These are phyloP conservation scores for Anniella stebbinsi DNA, from an alignment of 2,797 vertebrate genomes.

Conservation along the genomic window DNA sequence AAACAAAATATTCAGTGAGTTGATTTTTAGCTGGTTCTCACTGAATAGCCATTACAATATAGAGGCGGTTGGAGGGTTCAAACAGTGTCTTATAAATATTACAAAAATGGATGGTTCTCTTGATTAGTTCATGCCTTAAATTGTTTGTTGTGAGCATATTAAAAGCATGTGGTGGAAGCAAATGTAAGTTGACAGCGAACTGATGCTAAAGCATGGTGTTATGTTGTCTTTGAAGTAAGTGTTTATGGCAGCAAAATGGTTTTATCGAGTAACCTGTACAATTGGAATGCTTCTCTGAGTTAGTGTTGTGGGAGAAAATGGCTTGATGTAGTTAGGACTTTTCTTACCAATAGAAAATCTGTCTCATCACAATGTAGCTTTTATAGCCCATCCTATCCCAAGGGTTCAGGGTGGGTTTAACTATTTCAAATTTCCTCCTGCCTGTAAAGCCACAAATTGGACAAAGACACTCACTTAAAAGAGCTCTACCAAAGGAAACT, in stretches of 20 bases:
- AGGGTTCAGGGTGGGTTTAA: neutral
- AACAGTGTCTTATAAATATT: neutral
- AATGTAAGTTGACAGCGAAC: neutral
- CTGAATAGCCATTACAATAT: neutral
- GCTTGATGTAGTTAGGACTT: neutral
- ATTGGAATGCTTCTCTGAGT: neutral
- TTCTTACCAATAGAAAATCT: neutral
- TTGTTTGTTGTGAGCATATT: neutral
- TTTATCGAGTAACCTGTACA: neutral
- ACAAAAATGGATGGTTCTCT: neutral
- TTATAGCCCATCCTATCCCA: too few relatives aligned
- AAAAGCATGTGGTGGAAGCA: neutral
- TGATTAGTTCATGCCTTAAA: neutral
- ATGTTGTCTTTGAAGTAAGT: neutral
- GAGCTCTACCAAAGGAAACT: neutral
- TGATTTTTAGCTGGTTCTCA: neutral
- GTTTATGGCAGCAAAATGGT: neutral
- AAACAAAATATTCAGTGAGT: neutral
- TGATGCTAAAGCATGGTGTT: neutral
- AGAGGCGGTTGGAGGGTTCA: neutral
- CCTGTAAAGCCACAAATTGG: neutral
- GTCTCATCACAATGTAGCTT: neutral
- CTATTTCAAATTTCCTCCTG: neutral
- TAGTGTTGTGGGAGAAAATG: too few relatives aligned
- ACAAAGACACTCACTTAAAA: neutral